Evolutionary conservation across 2,888 invertebrate genomes (phyloP).

Genomic region (Pantelozetes paolii): DNA sequence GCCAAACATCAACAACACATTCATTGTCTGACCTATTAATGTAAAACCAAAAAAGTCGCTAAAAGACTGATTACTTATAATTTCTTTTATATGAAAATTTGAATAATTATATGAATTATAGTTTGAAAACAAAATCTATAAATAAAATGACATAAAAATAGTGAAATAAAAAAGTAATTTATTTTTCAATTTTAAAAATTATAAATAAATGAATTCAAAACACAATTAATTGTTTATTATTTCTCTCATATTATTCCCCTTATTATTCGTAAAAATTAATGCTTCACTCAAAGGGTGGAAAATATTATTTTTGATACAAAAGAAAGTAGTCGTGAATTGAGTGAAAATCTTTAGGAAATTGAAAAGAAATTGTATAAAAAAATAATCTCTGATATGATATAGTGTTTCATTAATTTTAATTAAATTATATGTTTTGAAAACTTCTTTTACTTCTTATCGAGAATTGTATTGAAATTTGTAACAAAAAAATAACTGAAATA

Average conservation of each 20-base stretch:
- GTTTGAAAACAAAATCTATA: slow-evolving; percentile 6
- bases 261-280: too few relatives aligned
- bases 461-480: neutral
- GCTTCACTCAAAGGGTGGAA: too few relatives aligned
- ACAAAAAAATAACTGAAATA: too few relatives aligned
- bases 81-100: neutral
- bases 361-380: too few relatives aligned
- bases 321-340: too few relatives aligned
- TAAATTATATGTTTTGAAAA: neutral
- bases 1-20: neutral
- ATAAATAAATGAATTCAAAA: neutral
- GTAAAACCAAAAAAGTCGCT: neutral
- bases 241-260: neutral
- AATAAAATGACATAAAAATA: slow-evolving; percentile 14
- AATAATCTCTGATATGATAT: neutral
- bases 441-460: neutral
- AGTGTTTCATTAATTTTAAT: neutral
- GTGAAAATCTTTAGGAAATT: too few relatives aligned
- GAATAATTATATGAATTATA: neutral
- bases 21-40: slow-evolving; percentile 22
- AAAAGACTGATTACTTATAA: neutral
- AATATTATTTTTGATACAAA: too few relatives aligned
- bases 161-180: neutral
- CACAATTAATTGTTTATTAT: slow-evolving; percentile 24
- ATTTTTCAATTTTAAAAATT: neutral